Percentiles rank a stretch among this genome's conserved stretches.
These are phyloP conservation scores for Enteromius treurensis DNA, from an alignment of 2,797 vertebrate genomes.

Conservation along the genomic window DNA sequence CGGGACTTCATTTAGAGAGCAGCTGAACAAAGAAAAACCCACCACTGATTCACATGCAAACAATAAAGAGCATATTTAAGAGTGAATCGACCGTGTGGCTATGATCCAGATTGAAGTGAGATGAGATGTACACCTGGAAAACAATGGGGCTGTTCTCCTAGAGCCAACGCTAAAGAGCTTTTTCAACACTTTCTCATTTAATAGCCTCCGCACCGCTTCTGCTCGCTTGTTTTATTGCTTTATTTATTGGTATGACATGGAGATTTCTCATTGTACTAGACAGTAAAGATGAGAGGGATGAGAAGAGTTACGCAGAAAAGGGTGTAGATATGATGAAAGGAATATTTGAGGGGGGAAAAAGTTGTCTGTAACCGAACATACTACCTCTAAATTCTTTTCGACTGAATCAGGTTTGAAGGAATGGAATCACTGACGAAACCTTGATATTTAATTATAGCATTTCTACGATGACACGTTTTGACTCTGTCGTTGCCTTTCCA, in stretches of 20 bases:
- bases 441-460: not conserved
- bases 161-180: slow-evolving; percentile 42
- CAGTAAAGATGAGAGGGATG: not conserved
- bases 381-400: not conserved
- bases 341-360: not conserved
- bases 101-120: slow-evolving; percentile 62
- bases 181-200: slow-evolving; percentile 51
- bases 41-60: slow-evolving; percentile 67
- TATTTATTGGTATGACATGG: slow-evolving; percentile 5
- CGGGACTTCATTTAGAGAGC: slow-evolving; percentile 65
- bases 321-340: not conserved
- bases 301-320: not conserved
- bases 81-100: slow-evolving; percentile 66
- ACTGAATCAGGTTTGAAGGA: not conserved
- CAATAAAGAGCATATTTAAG: slow-evolving; percentile 72
- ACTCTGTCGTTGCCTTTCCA: not conserved
- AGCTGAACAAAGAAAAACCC: slow-evolving; percentile 49
- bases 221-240: slow-evolving; percentile 58
- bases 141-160: slow-evolving; percentile 68
- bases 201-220: slow-evolving; percentile 53
- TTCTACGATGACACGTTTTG: not conserved
- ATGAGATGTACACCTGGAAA: slow-evolving; percentile 64
- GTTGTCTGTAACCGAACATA: not conserved
- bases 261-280: not conserved
- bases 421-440: not conserved